Percentiles rank a stretch among this genome's conserved stretches.
Evolutionary conservation across 2,888 invertebrate species (phyloP).

Genomic region (Helobdella robusta): DNA sequence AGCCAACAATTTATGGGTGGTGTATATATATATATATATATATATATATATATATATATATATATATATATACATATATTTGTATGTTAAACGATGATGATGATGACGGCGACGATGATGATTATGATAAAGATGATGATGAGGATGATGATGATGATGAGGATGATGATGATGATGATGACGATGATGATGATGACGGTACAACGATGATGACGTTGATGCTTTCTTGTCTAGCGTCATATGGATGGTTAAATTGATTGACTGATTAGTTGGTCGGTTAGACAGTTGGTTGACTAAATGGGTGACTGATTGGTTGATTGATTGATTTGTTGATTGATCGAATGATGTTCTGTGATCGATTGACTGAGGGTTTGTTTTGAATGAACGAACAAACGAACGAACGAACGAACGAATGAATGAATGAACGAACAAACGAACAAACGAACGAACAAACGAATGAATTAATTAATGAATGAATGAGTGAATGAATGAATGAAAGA

Average conservation of each 20-base stretch:
- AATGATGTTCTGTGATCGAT: too few relatives aligned
- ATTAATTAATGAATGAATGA: too few relatives aligned
- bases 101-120: slow-evolving; percentile 22
- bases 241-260: neutral
- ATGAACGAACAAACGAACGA: too few relatives aligned
- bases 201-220: slow-evolving; percentile 7
- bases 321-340: too few relatives aligned
- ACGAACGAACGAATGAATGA: too few relatives aligned
- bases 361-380: too few relatives aligned
- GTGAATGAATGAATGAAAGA: too few relatives aligned
- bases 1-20: too few relatives aligned
- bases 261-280: too few relatives aligned
- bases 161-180: slow-evolving; percentile 15
- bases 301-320: neutral
- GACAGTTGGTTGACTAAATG: neutral
- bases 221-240: neutral
- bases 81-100: slow-evolving; percentile 24
- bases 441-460: too few relatives aligned
- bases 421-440: too few relatives aligned
- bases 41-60: neutral
- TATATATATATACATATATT: neutral
- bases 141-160: slow-evolving; percentile 16
- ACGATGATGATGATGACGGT: slow-evolving; percentile 9
- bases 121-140: slow-evolving; percentile 22
- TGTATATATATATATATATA: too few relatives aligned